Conservation (phyloP, 2,113 vertebrate species). For the Cynocephalus volans region DNA sequence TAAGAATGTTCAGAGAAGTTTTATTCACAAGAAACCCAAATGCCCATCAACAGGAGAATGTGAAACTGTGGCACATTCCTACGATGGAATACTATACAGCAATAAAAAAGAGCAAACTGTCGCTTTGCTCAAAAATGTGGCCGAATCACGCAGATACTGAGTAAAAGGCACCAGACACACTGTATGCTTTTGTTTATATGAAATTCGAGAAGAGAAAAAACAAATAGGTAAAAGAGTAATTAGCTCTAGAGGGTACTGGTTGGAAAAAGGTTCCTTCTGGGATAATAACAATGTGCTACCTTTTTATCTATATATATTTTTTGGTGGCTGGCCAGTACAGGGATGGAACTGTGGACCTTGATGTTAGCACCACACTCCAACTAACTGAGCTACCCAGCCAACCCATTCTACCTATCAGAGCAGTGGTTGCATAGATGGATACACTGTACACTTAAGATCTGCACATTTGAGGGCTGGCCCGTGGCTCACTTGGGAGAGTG, state of each 20-base stretch:
- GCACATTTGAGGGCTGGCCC: fast-evolving
- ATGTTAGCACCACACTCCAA: too few species aligned
- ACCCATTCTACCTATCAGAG: neutral
- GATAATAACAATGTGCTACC: neutral
- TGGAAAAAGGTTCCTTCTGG: neutral
- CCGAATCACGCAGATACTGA: fast-evolving
- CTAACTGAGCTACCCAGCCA: too few species aligned
- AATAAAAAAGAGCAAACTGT: neutral
- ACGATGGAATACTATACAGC: neutral
- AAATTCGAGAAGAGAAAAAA: neutral
- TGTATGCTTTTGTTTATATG: neutral
- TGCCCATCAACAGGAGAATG: neutral
- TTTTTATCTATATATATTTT: neutral
- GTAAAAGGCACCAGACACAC: neutral
- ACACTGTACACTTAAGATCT: neutral
- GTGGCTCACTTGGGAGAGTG: too few species aligned
- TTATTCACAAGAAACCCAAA: neutral
- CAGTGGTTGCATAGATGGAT: fast-evolving
- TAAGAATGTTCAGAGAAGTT: neutral
- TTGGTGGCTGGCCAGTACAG: too few species aligned
- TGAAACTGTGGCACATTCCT: fast-evolving
- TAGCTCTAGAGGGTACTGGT: neutral
- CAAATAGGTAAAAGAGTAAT: neutral
- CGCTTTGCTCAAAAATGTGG: fast-evolving
- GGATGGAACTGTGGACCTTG: too few species aligned